Evolutionary conservation across 2,888 invertebrate species (phyloP).

Genomic region (Ctena decussata): DNA sequence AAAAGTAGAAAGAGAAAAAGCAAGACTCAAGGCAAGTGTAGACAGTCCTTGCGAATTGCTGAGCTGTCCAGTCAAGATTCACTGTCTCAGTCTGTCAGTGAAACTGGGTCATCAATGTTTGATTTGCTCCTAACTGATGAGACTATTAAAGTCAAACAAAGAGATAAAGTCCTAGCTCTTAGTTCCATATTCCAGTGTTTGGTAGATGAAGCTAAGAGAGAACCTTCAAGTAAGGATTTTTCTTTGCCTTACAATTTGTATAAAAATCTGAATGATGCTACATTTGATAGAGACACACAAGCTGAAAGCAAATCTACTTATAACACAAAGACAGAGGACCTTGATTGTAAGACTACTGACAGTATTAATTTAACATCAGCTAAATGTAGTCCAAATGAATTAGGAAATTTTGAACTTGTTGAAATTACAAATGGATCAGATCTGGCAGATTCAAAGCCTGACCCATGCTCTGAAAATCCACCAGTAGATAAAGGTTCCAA

Average conservation of each 20-base stretch:
- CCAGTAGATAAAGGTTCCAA: background rate
- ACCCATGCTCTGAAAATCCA: background rate
- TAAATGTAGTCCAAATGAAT: too few relatives aligned
- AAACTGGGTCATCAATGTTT: too few relatives aligned
- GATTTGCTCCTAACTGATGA: background rate
- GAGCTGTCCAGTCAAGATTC: constrained; percentile 43
- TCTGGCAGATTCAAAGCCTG: background rate
- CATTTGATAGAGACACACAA: too few relatives aligned
- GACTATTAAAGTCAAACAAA: background rate
- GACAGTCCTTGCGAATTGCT: constrained; percentile 33
- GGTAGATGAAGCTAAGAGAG: constrained; percentile 75
- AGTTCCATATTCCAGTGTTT: constrained; percentile 79
- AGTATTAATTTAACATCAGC: too few relatives aligned
- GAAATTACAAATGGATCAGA: background rate
- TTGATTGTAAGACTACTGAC: background rate
- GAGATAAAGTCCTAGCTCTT: constrained; percentile 53
- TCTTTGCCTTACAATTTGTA: constrained; percentile 46
- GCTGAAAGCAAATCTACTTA: background rate
- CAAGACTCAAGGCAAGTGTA: background rate
- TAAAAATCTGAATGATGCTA: background rate
- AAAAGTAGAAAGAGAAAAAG: constrained; percentile 23
- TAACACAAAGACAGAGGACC: background rate
- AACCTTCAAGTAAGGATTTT: constrained; percentile 64
- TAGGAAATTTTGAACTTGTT: too few relatives aligned
- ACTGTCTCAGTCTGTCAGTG: background rate